Conservation (phyloP, 2,888 invertebrate genomes). For the Caenorhabditis wallacei region DNA sequence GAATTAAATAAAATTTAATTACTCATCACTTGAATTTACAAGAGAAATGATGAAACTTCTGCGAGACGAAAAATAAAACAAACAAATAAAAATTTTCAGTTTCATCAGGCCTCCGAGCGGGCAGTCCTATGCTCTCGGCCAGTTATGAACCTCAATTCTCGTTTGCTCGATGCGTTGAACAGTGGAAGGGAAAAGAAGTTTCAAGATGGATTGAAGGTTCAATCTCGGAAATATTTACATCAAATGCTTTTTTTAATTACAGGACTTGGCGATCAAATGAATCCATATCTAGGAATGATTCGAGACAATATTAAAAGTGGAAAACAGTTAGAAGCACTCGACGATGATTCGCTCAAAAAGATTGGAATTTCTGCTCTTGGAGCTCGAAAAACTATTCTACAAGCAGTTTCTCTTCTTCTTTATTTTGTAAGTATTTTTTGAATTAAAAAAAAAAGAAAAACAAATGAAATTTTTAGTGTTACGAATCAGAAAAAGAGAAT, state of each 20-base stretch:
- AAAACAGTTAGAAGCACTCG: constrained; percentile 90
- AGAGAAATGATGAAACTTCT: constrained; percentile 15
- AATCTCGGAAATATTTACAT: background rate
- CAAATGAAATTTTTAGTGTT: constrained; percentile 87
- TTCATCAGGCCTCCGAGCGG: constrained; percentile 56
- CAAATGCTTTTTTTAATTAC: too few species aligned
- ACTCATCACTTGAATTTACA: too few species aligned
- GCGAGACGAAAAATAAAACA: too few species aligned
- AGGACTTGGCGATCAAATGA: constrained; percentile 73
- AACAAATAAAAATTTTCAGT: constrained; percentile 41
- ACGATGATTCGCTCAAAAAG: constrained; percentile 92
- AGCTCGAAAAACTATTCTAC: constrained; percentile 94
- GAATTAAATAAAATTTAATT: too few species aligned
- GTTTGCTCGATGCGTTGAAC: constrained; percentile 66
- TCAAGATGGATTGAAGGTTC: constrained; percentile 73
- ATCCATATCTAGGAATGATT: constrained; percentile 68
- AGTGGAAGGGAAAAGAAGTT: constrained; percentile 71
- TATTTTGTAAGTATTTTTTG: constrained; percentile 86
- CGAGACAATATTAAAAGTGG: constrained; percentile 85
- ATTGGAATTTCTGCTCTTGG: constrained; percentile 92
- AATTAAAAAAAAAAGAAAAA: background rate
- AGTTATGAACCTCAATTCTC: constrained; percentile 63
- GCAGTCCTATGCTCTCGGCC: constrained; percentile 63
- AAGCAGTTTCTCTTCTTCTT: constrained; percentile 92
- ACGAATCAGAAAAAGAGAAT: constrained; percentile 93